Percentiles rank a stretch among this genome's conserved stretches.
Evolutionary conservation across 2,888 invertebrate species (phyloP).

Genomic region (Tromatobia lineatoria): DNA sequence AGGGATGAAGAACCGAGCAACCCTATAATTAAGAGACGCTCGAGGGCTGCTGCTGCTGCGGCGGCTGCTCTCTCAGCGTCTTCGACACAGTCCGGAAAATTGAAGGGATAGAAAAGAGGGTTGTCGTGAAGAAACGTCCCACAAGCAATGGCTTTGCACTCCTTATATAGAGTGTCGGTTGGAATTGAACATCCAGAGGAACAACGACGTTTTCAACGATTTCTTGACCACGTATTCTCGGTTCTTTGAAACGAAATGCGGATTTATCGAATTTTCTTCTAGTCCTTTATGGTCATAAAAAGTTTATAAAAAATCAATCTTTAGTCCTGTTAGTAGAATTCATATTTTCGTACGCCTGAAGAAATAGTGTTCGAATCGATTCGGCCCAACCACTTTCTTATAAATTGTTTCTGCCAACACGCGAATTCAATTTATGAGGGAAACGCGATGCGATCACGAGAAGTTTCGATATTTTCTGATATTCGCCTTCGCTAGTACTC

Average conservation of each 20-base stretch:
- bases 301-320: not conserved
- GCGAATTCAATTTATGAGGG: not conserved
- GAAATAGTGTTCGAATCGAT: not conserved
- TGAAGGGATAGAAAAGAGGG: slow-evolving; percentile 5
- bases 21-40: slow-evolving; percentile 60
- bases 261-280: not conserved
- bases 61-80: slow-evolving; percentile 17
- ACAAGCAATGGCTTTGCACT: slow-evolving; percentile 14
- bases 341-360: not conserved
- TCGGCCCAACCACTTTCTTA: not conserved
- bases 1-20: slow-evolving; percentile 25
- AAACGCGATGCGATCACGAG: slow-evolving; percentile 5
- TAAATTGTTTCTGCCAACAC: not conserved
- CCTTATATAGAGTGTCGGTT: not conserved
- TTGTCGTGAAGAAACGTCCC: slow-evolving; percentile 21
- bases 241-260: not conserved
- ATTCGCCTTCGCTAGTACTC: slow-evolving; percentile 17
- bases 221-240: not conserved
- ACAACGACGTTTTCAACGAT: not conserved
- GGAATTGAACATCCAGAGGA: not conserved
- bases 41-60: slow-evolving; percentile 12
- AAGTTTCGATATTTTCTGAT: not conserved
- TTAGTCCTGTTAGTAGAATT: not conserved
- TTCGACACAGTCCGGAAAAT: slow-evolving; percentile 26
- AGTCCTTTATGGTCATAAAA: not conserved